phyloP scores from a whole-genome alignment of 2,797 vertebrate genomes.

The Mormyrus proboscirostris region DNA sequence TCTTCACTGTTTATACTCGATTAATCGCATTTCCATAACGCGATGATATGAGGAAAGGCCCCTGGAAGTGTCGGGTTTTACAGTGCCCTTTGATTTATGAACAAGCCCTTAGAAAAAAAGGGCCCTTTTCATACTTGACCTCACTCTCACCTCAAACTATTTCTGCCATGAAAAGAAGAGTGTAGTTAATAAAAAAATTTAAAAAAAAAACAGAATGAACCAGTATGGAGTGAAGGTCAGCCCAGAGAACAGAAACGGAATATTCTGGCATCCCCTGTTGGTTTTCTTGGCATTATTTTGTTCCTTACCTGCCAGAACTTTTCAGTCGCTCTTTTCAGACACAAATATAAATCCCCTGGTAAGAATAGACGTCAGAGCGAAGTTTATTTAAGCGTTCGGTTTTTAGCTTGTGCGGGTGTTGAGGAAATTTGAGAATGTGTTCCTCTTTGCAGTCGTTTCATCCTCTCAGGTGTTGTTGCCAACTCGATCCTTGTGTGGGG shows the following conservation, averaged over 20 bases:
- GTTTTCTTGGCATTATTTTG: not conserved
- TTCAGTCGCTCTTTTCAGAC: not conserved
- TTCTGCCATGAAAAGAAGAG: conserved; percentile 22
- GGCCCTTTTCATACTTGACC: conserved; percentile 41
- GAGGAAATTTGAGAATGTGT: not conserved
- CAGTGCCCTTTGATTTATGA: conserved; percentile 34
- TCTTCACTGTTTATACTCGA: not conserved
- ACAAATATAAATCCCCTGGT: not conserved
- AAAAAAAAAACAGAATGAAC: conserved; percentile 20
- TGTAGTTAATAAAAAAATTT: conserved; percentile 36
- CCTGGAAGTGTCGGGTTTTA: not conserved
- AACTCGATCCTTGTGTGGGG: not conserved
- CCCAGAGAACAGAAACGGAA: conserved; percentile 1
- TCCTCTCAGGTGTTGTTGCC: not conserved
- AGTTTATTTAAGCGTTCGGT: not conserved
- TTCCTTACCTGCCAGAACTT: not conserved
- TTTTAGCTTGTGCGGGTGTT: not conserved
- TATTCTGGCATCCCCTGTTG: conserved; percentile 14
- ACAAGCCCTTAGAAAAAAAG: conserved; percentile 35
- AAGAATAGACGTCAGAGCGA: not conserved
- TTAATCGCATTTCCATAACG: not conserved
- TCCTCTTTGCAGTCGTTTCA: not conserved
- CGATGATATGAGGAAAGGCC: not conserved
- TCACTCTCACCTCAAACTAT: conserved; percentile 18
- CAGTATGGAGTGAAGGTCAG: conserved; percentile 28